These are phyloP conservation scores for Rhizoglyphus robini DNA, from an alignment of 1,140 invertebrate species.

Conservation along the genomic window DNA sequence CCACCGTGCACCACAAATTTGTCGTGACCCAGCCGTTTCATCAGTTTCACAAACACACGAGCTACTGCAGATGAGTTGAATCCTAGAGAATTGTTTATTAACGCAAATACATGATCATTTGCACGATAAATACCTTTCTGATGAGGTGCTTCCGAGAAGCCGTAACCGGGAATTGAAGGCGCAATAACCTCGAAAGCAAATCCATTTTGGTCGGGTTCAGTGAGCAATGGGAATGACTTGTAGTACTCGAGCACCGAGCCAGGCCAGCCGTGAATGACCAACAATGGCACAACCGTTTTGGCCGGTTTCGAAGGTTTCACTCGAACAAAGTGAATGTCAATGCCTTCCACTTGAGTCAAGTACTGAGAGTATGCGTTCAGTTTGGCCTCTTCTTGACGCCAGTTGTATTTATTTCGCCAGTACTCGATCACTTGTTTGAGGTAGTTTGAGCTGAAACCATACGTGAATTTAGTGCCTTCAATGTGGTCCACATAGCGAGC, in stretches of 20 bases:
- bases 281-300: constrained; percentile 13
- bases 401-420: constrained; percentile 58
- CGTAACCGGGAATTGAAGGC: constrained; percentile 62
- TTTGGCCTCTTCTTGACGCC: constrained; percentile 47
- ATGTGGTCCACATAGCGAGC: constrained; percentile 36
- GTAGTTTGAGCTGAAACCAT: constrained; percentile 58
- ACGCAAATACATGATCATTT: too few relatives aligned
- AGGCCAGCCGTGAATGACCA: constrained; percentile 60
- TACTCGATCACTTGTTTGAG: constrained; percentile 55
- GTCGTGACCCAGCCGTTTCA: constrained; percentile 57
- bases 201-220: constrained; percentile 36
- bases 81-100: too few relatives aligned
- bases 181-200: constrained; percentile 60
- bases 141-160: constrained; percentile 57
- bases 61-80: constrained; percentile 45
- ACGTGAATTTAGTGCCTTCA: constrained; percentile 50
- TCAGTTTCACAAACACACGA: constrained; percentile 64
- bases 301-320: constrained; percentile 34
- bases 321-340: constrained; percentile 50
- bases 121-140: too few relatives aligned
- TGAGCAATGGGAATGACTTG: constrained; percentile 56
- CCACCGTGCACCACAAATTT: constrained; percentile 67
- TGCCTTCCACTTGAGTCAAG: constrained; percentile 44
- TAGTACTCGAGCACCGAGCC: constrained; percentile 73
- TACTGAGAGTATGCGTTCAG: constrained; percentile 38